phyloP scores from a whole-genome alignment of 2,888 invertebrate species.

The Lasius platythorax region DNA sequence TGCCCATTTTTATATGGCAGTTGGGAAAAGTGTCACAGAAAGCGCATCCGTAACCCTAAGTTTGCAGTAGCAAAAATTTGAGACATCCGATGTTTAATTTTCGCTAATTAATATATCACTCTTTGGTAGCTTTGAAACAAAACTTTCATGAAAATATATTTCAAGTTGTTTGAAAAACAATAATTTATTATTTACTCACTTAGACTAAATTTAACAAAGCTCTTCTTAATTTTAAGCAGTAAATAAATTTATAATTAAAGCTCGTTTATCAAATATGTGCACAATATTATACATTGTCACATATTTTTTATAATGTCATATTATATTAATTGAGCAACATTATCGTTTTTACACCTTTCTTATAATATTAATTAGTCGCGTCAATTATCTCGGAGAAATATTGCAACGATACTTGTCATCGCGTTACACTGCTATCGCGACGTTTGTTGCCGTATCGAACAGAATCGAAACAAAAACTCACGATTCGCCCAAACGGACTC shows the following conservation, averaged over 20 bases:
- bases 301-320: not conserved
- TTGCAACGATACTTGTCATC: not conserved
- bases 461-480: conserved; percentile 25
- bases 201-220: too few relatives aligned
- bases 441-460: conserved; percentile 1
- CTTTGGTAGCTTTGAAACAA: not conserved
- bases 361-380: not conserved
- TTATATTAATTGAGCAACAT: not conserved
- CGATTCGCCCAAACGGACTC: conserved; percentile 31
- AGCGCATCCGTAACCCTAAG: not conserved
- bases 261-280: not conserved
- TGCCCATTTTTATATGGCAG: conserved; percentile 63
- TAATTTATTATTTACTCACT: not conserved
- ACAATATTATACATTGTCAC: not conserved
- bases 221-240: not conserved
- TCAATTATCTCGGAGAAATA: conserved; percentile 22
- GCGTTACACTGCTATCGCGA: not conserved
- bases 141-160: not conserved
- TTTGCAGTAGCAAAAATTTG: not conserved
- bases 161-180: not conserved
- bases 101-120: not conserved
- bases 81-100: not conserved
- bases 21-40: conserved; percentile 36
- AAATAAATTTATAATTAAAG: conserved; percentile 13
- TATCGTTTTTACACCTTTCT: not conserved